These are phyloP conservation scores for Salvelinus fontinalis DNA, from an alignment of 2,113 vertebrate genomes.

Conservation along the genomic window DNA sequence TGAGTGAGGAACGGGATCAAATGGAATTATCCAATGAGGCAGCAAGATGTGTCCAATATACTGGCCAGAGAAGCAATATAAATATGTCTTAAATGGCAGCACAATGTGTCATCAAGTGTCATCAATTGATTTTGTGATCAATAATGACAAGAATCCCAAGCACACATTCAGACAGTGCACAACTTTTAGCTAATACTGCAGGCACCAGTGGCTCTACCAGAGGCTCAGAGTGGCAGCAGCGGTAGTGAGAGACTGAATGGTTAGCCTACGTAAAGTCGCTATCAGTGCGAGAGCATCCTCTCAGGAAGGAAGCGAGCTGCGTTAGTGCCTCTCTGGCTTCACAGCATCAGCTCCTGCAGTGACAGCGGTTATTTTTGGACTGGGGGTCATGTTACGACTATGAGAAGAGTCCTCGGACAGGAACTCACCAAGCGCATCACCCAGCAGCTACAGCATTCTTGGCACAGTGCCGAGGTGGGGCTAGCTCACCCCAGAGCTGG, in stretches of 20 bases:
- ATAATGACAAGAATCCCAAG: constrained; percentile 37
- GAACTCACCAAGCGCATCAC: constrained; percentile 66
- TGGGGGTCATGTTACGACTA: constrained; percentile 54
- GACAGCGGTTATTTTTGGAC: constrained; percentile 72
- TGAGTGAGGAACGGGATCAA: too few relatives aligned
- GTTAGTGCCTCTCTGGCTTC: constrained; percentile 46
- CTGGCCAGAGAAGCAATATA: too few relatives aligned
- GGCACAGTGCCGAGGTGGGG: constrained; percentile 33
- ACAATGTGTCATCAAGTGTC: constrained; percentile 26
- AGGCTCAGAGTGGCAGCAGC: background rate
- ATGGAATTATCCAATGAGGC: too few relatives aligned
- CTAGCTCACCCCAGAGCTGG: constrained; percentile 9
- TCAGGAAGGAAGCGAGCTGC: constrained; percentile 63
- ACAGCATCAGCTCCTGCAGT: constrained; percentile 58
- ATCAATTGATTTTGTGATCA: constrained; percentile 14
- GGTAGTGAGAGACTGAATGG: background rate
- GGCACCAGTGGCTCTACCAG: background rate
- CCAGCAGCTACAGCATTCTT: constrained; percentile 57
- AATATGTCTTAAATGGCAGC: constrained; percentile 12
- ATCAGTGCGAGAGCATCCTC: constrained; percentile 51
- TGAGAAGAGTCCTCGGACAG: constrained; percentile 69
- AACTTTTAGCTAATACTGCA: background rate
- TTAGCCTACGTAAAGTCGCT: background rate
- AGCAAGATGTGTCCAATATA: too few relatives aligned
- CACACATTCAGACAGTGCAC: background rate